Evolutionary conservation across 2,888 invertebrate genomes (phyloP), one percentile per base, ranked within the genome.

Genomic region (Cloeon dipterum): DNA sequence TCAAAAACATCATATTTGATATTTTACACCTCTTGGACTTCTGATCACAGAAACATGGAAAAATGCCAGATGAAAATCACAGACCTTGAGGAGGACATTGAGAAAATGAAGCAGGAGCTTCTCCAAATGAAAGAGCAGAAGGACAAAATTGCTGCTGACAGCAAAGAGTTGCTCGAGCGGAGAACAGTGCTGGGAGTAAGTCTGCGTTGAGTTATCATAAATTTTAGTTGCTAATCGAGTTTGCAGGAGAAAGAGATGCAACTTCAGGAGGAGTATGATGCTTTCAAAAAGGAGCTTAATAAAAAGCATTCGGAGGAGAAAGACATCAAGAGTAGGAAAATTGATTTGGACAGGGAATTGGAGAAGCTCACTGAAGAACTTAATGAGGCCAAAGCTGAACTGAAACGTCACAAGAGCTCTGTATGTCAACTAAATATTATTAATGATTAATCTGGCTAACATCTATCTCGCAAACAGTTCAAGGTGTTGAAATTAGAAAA

Each of bases 1-100:
- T 32, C 5, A 8, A 18, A 20, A 18, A 33, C 19, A 39, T 20
- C 13, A 21, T 39, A 32, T 7, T 29, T 29, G n/a, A n/a, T 10
- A 8, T 8, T 21, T 5, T 10, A 21, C 5, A 5, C 10, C 5
- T 8, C 21, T 5, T 8, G 7, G 10, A 5, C 21, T n/a, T n/a
- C n/a, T n/a, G n/a, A 5, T 3, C 2, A 32, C 45, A 71, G 85
- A 45, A 86, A 85, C 52, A 62, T 72, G 1, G 71, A 71, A 42
- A 85, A 86, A 49, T 65, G 73, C 0, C 66, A 70, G 46, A 75
- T 75, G 37, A 75, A 75, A 51, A 76, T 86, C 20, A 60, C 62
- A n/a, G 71, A 68, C 41, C 63, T 85, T 52, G 73, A 76, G 37
- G 59, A 64, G 4, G 85, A 86, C 46, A 63, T 82, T 0, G 36